phyloP scores from a whole-genome alignment of 2,888 invertebrate species.

The Hymenopus coronatus region DNA sequence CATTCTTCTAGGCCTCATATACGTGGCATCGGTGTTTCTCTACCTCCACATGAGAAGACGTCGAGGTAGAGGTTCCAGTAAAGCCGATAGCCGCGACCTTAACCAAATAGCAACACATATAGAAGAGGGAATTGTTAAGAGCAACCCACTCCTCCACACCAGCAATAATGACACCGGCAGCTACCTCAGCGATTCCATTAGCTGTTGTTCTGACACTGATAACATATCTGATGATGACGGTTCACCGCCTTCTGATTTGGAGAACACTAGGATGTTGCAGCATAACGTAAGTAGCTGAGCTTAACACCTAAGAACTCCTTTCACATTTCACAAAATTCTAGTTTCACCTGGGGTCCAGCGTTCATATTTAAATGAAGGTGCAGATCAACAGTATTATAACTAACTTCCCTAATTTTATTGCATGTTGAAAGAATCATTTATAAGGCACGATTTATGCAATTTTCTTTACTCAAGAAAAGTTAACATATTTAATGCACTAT shows the following conservation, averaged over 20 bases:
- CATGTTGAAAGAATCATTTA: no score
- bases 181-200: constrained; percentile 48
- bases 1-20: constrained; percentile 79
- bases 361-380: no score
- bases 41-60: constrained; percentile 75
- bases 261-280: constrained; percentile 36
- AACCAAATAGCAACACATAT: not conserved
- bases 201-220: constrained; percentile 66
- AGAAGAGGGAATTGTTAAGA: constrained; percentile 72
- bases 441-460: no score
- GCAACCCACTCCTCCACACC: constrained; percentile 68
- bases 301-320: not conserved
- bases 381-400: no score
- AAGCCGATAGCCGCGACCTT: not conserved
- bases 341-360: no score
- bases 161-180: constrained; percentile 50
- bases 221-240: constrained; percentile 53
- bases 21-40: constrained; percentile 80
- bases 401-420: no score
- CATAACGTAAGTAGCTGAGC: constrained; percentile 42
- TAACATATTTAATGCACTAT: no score
- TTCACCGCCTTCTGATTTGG: constrained; percentile 39
- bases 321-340: no score
- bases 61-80: not conserved
- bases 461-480: no score